Conservation (phyloP, 1,140 invertebrate species). For the Orius laevigatus region DNA sequence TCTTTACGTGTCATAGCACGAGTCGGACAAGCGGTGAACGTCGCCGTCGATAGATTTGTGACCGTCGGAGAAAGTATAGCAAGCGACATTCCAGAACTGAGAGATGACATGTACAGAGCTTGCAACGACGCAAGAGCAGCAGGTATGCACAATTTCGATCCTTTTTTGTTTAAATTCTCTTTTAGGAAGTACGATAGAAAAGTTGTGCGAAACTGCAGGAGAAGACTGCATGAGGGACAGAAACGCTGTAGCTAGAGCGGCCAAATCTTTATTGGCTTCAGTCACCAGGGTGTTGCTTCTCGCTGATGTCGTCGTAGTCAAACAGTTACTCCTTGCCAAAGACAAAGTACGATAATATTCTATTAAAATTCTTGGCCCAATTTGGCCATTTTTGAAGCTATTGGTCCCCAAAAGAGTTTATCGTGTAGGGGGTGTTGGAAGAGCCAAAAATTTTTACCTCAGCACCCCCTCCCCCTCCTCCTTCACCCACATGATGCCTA, state of each 20-base stretch:
- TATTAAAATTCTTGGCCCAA: no score
- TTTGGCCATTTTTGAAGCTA: no score
- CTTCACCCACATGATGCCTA: no score
- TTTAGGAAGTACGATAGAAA: conserved; percentile 73
- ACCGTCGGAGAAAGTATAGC: conserved; percentile 95
- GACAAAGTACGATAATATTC: conserved; percentile 65
- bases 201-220: conserved; percentile 62
- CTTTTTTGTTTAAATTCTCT: conserved; percentile 18
- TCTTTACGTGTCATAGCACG: conserved; percentile 61
- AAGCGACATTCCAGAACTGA: conserved; percentile 92
- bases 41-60: conserved; percentile 94
- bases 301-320: conserved; percentile 96
- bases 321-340: conserved; percentile 87
- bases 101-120: conserved; percentile 80
- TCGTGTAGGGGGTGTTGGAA: no score
- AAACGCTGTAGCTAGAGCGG: conserved; percentile 72
- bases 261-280: conserved; percentile 79
- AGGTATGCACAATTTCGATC: conserved; percentile 36
- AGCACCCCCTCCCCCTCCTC: no score
- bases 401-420: no score
- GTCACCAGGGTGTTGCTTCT: conserved; percentile 93
- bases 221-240: conserved; percentile 49
- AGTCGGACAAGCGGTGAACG: conserved; percentile 87
- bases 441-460: no score
- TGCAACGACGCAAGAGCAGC: conserved; percentile 90